Evolutionary conservation across 2,797 vertebrate genomes (phyloP).

Genomic region (Siniperca obscura): DNA sequence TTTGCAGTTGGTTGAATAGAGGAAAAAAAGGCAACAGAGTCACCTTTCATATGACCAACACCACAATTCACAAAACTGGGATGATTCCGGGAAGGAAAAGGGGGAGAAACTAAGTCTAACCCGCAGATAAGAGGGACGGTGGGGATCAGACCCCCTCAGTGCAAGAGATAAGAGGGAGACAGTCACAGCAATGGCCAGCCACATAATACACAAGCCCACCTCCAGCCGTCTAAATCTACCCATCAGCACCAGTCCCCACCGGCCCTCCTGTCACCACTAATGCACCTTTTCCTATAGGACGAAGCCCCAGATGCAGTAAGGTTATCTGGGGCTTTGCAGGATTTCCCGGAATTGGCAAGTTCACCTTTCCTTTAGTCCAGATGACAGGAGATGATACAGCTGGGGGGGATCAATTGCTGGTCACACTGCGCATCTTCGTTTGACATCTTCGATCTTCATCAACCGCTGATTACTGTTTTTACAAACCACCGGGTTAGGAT

Average conservation of each 20-base stretch:
- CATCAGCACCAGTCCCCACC: slow-evolving; percentile 79
- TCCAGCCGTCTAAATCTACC: slow-evolving; percentile 80
- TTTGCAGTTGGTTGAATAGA: slow-evolving; percentile 49
- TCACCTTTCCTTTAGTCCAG: slow-evolving; percentile 86
- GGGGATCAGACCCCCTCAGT: slow-evolving; percentile 74
- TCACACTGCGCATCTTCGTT: slow-evolving; percentile 57
- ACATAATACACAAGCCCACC: slow-evolving; percentile 85
- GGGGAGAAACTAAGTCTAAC: slow-evolving; percentile 49
- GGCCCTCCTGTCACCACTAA: slow-evolving; percentile 87
- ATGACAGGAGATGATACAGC: slow-evolving; percentile 85
- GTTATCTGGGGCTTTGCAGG: slow-evolving; percentile 82
- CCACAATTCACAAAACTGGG: slow-evolving; percentile 63
- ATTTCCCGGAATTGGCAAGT: slow-evolving; percentile 88
- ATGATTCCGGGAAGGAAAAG: slow-evolving; percentile 82
- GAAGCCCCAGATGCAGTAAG: slow-evolving; percentile 82
- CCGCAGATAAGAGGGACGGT: slow-evolving; percentile 77
- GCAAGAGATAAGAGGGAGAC: slow-evolving; percentile 85
- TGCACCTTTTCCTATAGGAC: slow-evolving; percentile 84
- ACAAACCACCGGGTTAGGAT: slow-evolving; percentile 34
- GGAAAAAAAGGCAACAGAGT: slow-evolving; percentile 57
- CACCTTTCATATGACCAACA: slow-evolving; percentile 75
- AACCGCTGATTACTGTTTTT: slow-evolving; percentile 33
- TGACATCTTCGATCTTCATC: slow-evolving; percentile 60
- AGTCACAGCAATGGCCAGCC: slow-evolving; percentile 84
- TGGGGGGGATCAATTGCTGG: slow-evolving; percentile 78